These are phyloP conservation scores for Chelonoidis abingdonii DNA, from an alignment of 2,113 vertebrate species.

Conservation along the genomic window DNA sequence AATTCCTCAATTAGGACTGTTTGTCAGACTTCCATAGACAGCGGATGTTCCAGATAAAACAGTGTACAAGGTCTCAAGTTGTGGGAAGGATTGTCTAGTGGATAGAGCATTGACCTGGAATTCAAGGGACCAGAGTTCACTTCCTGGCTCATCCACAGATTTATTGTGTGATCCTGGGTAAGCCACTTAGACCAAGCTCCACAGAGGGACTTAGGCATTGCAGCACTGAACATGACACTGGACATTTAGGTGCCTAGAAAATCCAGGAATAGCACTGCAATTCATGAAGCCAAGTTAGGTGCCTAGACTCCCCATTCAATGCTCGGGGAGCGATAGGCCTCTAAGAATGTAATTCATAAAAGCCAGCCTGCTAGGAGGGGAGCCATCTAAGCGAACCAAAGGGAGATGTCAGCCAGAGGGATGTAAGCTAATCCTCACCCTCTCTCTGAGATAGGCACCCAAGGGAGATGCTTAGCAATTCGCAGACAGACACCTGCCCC, in stretches of 20 bases:
- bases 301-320: neutral
- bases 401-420: too few relatives aligned
- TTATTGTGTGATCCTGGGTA: fast-evolving
- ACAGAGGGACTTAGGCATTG: neutral
- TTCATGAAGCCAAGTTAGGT: neutral
- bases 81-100: neutral
- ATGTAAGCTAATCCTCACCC: neutral
- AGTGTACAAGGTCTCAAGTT: neutral
- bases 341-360: neutral
- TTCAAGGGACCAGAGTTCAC: neutral
- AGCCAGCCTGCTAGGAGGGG: neutral
- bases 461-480: neutral
- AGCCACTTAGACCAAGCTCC: neutral
- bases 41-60: neutral
- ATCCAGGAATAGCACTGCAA: neutral
- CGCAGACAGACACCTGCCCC: neutral
- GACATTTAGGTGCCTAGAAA: neutral
- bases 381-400: neutral
- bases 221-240: neutral
- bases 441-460: neutral
- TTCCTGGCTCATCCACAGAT: neutral
- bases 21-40: neutral
- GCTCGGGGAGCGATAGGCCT: too few relatives aligned
- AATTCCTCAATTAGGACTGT: neutral
- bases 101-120: neutral